Conservation (phyloP, 2,888 invertebrate genomes). For the Apodemia zela region DNA sequence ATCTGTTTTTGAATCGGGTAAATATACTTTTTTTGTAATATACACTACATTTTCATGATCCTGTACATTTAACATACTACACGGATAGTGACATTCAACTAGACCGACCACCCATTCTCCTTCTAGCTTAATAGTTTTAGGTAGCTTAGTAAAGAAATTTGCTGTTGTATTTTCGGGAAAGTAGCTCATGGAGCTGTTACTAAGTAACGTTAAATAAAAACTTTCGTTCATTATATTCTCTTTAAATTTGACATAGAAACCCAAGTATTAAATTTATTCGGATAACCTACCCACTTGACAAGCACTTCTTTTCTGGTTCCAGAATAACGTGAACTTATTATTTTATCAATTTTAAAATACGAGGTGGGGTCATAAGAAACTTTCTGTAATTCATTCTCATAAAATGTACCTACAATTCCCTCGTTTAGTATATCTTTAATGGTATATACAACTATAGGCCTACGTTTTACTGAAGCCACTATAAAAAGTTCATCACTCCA, state of each 20-base stretch:
- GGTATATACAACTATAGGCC: conserved; percentile 31
- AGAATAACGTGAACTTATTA: conserved; percentile 28
- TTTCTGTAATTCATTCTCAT: conserved; percentile 37
- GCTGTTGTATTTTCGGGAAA: conserved; percentile 27
- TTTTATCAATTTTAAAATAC: conserved; percentile 35
- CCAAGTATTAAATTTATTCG: conserved; percentile 37
- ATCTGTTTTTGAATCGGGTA: conserved; percentile 24
- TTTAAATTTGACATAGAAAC: conserved; percentile 28
- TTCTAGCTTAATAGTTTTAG: neutral
- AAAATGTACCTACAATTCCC: conserved; percentile 34
- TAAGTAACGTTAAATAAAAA: conserved; percentile 35
- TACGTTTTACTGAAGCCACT: conserved; percentile 26
- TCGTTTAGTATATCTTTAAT: conserved; percentile 33
- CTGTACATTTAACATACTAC: conserved; percentile 27
- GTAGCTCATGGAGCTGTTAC: conserved; percentile 29
- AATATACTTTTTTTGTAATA: conserved; percentile 25
- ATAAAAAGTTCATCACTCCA: conserved; percentile 40
- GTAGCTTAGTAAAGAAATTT: neutral
- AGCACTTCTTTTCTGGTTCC: conserved; percentile 36
- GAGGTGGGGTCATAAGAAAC: conserved; percentile 29
- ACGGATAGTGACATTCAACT: neutral
- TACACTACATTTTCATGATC: conserved; percentile 27
- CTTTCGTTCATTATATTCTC: conserved; percentile 32
- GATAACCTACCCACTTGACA: conserved; percentile 40
- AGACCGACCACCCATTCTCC: neutral